phyloP scores from a whole-genome alignment of 2,888 invertebrate genomes.

The Trilocha varians region DNA sequence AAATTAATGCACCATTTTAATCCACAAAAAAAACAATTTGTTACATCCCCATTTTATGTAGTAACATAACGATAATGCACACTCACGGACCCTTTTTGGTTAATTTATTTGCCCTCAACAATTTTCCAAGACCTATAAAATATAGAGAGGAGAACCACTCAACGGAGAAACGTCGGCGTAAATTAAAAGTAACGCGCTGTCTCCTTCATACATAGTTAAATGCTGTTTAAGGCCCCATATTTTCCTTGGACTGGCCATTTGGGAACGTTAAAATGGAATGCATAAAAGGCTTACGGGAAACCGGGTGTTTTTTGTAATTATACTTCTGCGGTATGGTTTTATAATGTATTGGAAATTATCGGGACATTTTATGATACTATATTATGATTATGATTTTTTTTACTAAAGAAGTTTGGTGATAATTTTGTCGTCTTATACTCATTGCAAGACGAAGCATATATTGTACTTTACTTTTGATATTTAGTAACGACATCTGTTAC shows the following conservation, averaged over 20 bases:
- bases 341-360: too few species aligned
- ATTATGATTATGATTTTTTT: too few species aligned
- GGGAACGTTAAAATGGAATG: slow-evolving; percentile 55
- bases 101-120: slow-evolving; percentile 14
- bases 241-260: slow-evolving; percentile 52
- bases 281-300: slow-evolving; percentile 55
- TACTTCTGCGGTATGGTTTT: too few species aligned
- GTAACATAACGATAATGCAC: not conserved
- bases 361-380: too few species aligned
- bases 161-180: slow-evolving; percentile 50
- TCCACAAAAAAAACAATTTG: too few species aligned
- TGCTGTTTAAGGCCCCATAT: slow-evolving; percentile 60
- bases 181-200: slow-evolving; percentile 67
- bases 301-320: slow-evolving; percentile 58
- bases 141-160: slow-evolving; percentile 47
- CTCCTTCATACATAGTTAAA: slow-evolving; percentile 69
- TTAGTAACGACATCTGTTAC: too few species aligned
- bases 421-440: too few species aligned
- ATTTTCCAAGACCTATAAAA: slow-evolving; percentile 40
- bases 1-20: too few species aligned
- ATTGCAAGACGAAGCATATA: too few species aligned
- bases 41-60: too few species aligned
- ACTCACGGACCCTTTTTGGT: not conserved
- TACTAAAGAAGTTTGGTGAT: too few species aligned
- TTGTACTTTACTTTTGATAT: too few species aligned